phyloP scores from a whole-genome alignment of 2,797 vertebrate species.

The Phoeniculus purpureus region DNA sequence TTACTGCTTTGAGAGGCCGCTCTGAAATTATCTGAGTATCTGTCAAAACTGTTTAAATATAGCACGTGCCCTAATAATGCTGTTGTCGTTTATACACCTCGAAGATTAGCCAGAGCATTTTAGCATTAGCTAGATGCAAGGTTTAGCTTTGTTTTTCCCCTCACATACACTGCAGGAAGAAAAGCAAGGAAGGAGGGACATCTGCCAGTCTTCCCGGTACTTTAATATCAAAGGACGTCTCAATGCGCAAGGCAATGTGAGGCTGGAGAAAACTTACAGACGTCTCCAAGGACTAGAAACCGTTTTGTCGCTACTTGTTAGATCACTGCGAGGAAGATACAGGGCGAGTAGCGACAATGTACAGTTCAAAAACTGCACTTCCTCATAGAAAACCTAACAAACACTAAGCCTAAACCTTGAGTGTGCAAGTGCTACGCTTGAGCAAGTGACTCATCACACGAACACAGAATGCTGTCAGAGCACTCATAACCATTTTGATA shows the following conservation, averaged over 20 bases:
- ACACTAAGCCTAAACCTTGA: neutral
- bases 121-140: neutral
- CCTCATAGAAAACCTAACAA: neutral
- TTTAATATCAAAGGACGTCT: constrained; percentile 12
- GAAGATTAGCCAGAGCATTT: neutral
- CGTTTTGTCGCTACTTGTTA: constrained; percentile 5
- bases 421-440: neutral
- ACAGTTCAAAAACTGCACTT: neutral
- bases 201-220: neutral
- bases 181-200: neutral
- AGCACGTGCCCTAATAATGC: neutral
- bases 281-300: neutral
- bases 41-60: constrained; percentile 33
- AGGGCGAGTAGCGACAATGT: neutral
- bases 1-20: neutral
- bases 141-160: neutral
- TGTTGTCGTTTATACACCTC: neutral
- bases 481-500: neutral
- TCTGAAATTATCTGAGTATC: constrained; percentile 10
- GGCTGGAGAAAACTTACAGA: constrained; percentile 3
- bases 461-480: neutral
- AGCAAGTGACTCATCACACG: neutral
- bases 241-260: neutral
- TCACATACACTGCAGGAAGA: neutral
- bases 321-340: neutral